phyloP scores from a whole-genome alignment of 2,888 invertebrate genomes.

The Pelosia muscerda region DNA sequence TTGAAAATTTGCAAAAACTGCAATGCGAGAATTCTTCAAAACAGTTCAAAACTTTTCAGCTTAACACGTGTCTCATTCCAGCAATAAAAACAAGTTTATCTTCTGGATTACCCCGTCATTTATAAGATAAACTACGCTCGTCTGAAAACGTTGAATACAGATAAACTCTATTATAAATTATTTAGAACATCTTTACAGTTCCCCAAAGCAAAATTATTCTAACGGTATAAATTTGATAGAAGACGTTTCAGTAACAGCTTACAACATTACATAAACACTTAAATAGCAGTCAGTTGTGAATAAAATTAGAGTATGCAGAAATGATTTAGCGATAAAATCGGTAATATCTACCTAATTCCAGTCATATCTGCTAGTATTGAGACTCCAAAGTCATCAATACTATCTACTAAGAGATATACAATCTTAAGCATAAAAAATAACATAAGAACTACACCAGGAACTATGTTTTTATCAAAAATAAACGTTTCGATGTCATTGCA shows the following conservation, averaged over 20 bases:
- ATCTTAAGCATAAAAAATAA: background rate
- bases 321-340: background rate
- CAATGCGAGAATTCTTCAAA: too few species aligned
- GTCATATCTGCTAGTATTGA: background rate
- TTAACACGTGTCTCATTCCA: background rate
- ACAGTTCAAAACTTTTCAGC: background rate
- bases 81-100: too few species aligned
- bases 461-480: conserved; percentile 17
- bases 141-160: background rate
- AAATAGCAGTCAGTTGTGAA: conserved; percentile 6
- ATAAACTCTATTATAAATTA: conserved; percentile 7
- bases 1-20: background rate
- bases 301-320: conserved; percentile 14
- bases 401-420: background rate
- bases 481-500: conserved; percentile 24
- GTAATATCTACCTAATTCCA: background rate
- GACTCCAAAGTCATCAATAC: background rate
- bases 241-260: conserved; percentile 17
- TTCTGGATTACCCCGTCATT: background rate
- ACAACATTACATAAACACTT: conserved; percentile 15
- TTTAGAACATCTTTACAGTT: background rate
- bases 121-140: background rate
- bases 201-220: background rate
- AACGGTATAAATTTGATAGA: conserved; percentile 11
- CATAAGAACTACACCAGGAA: background rate